Conservation (phyloP, 2,888 invertebrate genomes). For the Tetanocera ferruginea region DNA sequence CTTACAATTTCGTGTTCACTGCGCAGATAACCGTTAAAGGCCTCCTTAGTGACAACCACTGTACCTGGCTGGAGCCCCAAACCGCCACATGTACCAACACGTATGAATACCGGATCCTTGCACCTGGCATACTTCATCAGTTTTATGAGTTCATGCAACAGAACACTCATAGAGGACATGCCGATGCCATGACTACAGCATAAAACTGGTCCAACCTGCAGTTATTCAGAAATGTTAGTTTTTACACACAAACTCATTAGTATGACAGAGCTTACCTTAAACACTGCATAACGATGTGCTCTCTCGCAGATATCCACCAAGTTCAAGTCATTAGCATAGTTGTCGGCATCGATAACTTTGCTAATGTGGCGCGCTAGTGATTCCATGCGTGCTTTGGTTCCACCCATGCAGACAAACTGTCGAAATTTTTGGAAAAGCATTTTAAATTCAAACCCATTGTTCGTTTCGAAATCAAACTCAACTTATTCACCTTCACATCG, state of each 20-base stretch:
- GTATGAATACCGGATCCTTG: slow-evolving; percentile 88
- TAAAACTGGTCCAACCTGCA: slow-evolving; percentile 64
- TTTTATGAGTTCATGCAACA: slow-evolving; percentile 97
- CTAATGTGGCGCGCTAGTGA: slow-evolving; percentile 88
- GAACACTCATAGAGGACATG: slow-evolving; percentile 93
- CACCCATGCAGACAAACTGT: slow-evolving; percentile 96
- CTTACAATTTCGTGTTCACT: slow-evolving; percentile 86
- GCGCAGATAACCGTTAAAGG: slow-evolving; percentile 87
- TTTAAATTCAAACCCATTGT: neutral
- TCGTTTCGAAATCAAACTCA: neutral
- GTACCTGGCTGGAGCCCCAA: slow-evolving; percentile 92
- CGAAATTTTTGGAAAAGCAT: neutral
- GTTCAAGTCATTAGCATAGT: slow-evolving; percentile 84
- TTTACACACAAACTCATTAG: no score
- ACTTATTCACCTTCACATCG: slow-evolving; percentile 84
- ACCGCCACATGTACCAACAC: slow-evolving; percentile 94
- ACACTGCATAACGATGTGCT: slow-evolving; percentile 92
- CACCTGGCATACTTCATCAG: slow-evolving; percentile 92
- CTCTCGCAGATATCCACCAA: slow-evolving; percentile 87
- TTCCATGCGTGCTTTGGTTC: slow-evolving; percentile 92
- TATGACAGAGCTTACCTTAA: slow-evolving; percentile 76
- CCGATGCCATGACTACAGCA: slow-evolving; percentile 90
- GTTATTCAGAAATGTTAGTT: neutral
- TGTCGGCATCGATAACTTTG: slow-evolving; percentile 82
- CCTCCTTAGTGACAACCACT: slow-evolving; percentile 91